A percentile compares a stretch with the other conserved stretches of the same genome.
phyloP scores from a whole-genome alignment of 2,888 invertebrate species.

The Stenchaetothrips biformis region DNA sequence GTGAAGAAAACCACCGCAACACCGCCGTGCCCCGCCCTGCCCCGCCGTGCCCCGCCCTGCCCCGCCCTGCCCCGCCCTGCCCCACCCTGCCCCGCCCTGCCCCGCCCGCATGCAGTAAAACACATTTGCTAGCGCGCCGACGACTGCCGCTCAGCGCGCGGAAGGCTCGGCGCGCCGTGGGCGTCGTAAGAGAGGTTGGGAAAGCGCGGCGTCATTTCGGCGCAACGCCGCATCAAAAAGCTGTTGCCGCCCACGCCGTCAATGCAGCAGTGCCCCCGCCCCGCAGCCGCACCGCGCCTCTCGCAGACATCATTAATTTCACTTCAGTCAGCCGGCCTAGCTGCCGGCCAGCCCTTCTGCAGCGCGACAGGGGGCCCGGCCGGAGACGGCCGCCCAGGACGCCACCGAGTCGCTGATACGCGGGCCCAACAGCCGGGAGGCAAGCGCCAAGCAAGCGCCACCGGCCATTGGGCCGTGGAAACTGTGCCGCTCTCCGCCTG shows the following conservation, averaged over 20 bases:
- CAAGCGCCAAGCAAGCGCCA: neutral
- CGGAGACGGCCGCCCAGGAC: neutral
- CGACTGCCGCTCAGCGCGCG: neutral
- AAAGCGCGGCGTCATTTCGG: neutral
- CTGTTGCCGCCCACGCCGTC: neutral
- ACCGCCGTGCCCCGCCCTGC: neutral
- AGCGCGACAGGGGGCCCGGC: neutral
- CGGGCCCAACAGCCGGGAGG: neutral
- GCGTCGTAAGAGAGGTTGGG: slow-evolving; percentile 3
- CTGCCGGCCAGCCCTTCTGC: neutral
- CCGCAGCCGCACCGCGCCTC: no score
- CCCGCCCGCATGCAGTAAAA: neutral
- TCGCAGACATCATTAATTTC: no score
- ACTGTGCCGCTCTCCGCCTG: neutral
- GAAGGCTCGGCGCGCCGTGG: neutral
- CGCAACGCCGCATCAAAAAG: neutral
- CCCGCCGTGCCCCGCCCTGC: neutral
- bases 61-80: neutral
- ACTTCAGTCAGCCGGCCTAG: no score
- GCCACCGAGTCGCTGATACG: neutral
- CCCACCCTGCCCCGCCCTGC: neutral
- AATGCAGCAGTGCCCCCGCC: neutral
- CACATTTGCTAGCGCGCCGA: neutral
- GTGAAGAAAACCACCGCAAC: neutral
- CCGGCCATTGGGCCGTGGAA: neutral